phyloP scores from a whole-genome alignment of 2,888 invertebrate genomes.

The Orchesella flavescens region DNA sequence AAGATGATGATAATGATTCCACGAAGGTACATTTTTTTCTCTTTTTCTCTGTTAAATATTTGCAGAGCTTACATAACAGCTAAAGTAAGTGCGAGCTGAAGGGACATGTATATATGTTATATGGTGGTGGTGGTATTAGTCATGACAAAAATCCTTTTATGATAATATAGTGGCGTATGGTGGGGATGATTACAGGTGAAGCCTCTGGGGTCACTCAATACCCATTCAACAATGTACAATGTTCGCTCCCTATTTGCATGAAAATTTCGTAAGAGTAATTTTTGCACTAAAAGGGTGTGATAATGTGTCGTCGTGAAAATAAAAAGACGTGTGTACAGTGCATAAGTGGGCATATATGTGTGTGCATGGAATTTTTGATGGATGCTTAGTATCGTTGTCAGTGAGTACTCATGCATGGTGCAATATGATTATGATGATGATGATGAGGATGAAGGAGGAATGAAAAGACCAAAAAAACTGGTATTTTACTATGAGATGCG shows the following conservation, averaged over 20 bases:
- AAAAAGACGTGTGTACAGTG: neutral
- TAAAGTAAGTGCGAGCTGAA: no score
- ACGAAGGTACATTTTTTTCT: conserved; percentile 12
- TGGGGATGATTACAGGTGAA: conserved; percentile 27
- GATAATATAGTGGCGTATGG: conserved; percentile 25
- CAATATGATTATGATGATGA: conserved; percentile 41
- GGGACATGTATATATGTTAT: no score
- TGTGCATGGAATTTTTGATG: conserved; percentile 65
- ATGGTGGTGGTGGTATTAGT: no score
- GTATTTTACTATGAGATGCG: conserved; percentile 44
- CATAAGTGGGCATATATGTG: conserved; percentile 15
- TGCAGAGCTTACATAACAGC: conserved; percentile 29
- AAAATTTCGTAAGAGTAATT: conserved; percentile 55
- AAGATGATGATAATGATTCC: conserved; percentile 59
- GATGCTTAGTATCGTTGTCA: conserved; percentile 29
- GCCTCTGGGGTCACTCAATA: conserved; percentile 45
- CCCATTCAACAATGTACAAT: neutral
- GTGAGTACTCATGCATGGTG: neutral
- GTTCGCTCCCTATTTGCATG: conserved; percentile 6
- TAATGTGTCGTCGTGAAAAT: conserved; percentile 64
- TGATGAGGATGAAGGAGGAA: conserved; percentile 31
- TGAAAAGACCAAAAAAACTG: conserved; percentile 38
- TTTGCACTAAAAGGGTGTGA: conserved; percentile 66
- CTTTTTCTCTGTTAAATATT: conserved; percentile 54
- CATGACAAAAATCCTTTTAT: neutral